Evolutionary conservation across 2,888 invertebrate genomes (phyloP).

Genomic region (Clostera curtula): DNA sequence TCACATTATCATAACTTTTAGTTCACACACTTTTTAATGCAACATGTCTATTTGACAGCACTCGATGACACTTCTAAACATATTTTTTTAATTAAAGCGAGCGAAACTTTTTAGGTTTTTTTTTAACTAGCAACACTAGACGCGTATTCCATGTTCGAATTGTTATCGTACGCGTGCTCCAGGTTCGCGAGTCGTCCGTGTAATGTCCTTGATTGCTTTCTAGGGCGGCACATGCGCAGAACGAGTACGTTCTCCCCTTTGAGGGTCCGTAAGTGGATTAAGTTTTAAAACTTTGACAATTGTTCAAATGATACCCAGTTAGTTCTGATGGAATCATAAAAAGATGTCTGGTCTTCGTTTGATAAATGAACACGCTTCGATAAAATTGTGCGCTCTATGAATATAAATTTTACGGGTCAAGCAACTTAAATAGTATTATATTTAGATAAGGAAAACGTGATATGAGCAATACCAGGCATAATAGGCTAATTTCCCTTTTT

Average conservation of each 20-base stretch:
- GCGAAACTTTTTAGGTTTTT: constrained; percentile 5
- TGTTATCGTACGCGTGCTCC: constrained; percentile 32
- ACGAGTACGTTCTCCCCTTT: constrained; percentile 47
- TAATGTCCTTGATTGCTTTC: constrained; percentile 68
- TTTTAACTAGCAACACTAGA: constrained; percentile 10
- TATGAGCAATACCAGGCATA: too few relatives aligned
- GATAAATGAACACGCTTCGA: too few relatives aligned
- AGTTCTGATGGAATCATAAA: constrained; percentile 54
- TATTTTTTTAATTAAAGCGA: too few relatives aligned
- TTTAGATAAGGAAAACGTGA: too few relatives aligned
- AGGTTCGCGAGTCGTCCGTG: constrained; percentile 35
- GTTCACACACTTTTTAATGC: constrained; percentile 4
- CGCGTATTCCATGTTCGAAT: constrained; percentile 47
- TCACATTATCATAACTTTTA: constrained; percentile 31
- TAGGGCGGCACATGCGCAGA: constrained; percentile 67
- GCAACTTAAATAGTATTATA: too few relatives aligned
- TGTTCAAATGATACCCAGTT: constrained; percentile 67
- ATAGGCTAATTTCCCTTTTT: too few relatives aligned
- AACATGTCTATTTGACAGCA: constrained; percentile 19
- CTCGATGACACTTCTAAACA: constrained; percentile 14
- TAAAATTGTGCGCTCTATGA: constrained; percentile 14
- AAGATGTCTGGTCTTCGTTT: constrained; percentile 39
- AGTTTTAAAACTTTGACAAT: constrained; percentile 73
- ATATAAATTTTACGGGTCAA: too few relatives aligned
- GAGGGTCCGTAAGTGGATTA: constrained; percentile 71